Evolutionary conservation across 2,888 invertebrate genomes (phyloP).

Genomic region (Mactromeris polynyma): DNA sequence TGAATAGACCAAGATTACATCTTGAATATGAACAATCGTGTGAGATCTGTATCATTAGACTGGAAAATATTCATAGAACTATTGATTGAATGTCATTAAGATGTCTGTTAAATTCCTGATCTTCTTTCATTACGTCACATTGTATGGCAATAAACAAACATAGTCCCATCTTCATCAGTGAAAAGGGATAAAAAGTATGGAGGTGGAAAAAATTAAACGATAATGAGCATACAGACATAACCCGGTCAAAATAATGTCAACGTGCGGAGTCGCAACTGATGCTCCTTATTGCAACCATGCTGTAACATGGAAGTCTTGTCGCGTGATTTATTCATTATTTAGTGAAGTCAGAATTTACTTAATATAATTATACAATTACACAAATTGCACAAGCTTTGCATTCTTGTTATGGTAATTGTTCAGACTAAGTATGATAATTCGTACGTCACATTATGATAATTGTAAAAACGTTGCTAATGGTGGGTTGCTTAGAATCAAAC

Average conservation of each 20-base stretch:
- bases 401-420: too few relatives aligned
- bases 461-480: neutral
- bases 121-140: constrained; percentile 40
- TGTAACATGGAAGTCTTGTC: too few relatives aligned
- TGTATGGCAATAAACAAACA: constrained; percentile 8
- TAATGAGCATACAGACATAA: too few relatives aligned
- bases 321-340: too few relatives aligned
- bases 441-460: neutral
- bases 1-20: constrained; percentile 13
- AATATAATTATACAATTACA: too few relatives aligned
- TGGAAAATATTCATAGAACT: constrained; percentile 22
- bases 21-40: constrained; percentile 15
- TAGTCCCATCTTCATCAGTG: neutral
- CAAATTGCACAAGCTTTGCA: too few relatives aligned
- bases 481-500: neutral
- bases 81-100: constrained; percentile 36
- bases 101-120: constrained; percentile 17
- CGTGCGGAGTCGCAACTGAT: too few relatives aligned
- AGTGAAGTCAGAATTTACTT: too few relatives aligned
- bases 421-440: neutral
- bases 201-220: too few relatives aligned
- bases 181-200: neutral
- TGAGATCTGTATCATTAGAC: constrained; percentile 14
- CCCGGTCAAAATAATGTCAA: too few relatives aligned
- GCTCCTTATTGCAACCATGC: too few relatives aligned